Evolutionary conservation across 35 echinoderm and acorn worm species (phyloP).

Genomic region (Holothuria glaberrima): DNA sequence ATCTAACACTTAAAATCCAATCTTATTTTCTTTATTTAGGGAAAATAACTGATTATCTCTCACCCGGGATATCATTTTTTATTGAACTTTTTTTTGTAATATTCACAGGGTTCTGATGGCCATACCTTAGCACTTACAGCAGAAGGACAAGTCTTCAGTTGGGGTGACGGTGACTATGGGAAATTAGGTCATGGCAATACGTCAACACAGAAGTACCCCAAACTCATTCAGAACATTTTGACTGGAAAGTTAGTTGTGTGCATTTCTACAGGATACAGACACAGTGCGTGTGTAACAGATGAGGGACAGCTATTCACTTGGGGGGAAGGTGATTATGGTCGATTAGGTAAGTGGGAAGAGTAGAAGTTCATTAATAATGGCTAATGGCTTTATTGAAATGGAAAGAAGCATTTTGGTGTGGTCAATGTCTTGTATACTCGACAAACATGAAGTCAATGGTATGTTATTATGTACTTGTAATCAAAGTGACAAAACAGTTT

Average conservation of each 20-base stretch:
- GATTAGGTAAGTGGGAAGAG: slow-evolving; percentile 74
- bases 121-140: slow-evolving; percentile 96
- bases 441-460: too few species aligned
- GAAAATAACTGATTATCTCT: too few species aligned
- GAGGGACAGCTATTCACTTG: slow-evolving; percentile 96
- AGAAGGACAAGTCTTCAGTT: slow-evolving; percentile 96
- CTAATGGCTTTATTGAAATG: too few species aligned
- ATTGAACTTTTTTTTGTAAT: background rate
- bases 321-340: slow-evolving; percentile 99
- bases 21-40: too few species aligned
- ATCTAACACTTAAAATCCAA: too few species aligned
- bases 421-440: too few species aligned
- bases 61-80: too few species aligned
- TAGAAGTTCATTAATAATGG: background rate
- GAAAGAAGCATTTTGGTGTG: too few species aligned
- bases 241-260: slow-evolving; percentile 89
- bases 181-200: slow-evolving; percentile 97
- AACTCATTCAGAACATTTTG: slow-evolving; percentile 80
- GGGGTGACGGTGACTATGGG: slow-evolving; percentile 98
- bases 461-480: too few species aligned
- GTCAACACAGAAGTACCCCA: slow-evolving; percentile 97
- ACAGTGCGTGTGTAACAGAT: slow-evolving; percentile 96
- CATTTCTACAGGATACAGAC: slow-evolving; percentile 89
- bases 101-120: slow-evolving; percentile 91
- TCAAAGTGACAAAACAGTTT: too few species aligned